Percentiles rank a stretch among this genome's conserved stretches.
phyloP scores from a whole-genome alignment of 2,888 invertebrate genomes.

The Ecliptopera silaceata region DNA sequence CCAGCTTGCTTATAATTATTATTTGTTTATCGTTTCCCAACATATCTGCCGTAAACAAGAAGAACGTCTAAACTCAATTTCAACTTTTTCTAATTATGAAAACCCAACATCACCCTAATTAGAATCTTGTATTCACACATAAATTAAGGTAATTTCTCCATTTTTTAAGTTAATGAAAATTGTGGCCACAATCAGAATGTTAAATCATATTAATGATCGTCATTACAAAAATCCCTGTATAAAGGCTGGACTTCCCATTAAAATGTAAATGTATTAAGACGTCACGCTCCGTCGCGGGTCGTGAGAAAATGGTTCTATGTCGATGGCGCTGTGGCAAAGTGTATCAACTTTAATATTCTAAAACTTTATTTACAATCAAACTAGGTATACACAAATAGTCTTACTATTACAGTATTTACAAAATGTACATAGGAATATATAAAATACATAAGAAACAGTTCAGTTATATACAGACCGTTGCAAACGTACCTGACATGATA shows the following conservation, averaged over 20 bases:
- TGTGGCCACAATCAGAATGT: neutral
- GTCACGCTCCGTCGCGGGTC: conserved; percentile 11
- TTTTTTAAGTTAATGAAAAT: conserved; percentile 7
- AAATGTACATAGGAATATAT: no score
- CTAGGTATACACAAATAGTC: no score
- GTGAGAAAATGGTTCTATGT: conserved; percentile 11
- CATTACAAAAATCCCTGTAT: conserved; percentile 5
- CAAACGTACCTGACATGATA: no score
- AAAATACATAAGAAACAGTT: no score
- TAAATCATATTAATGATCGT: conserved; percentile 21
- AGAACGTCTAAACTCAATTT: neutral
- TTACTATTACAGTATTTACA: no score
- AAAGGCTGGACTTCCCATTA: conserved; percentile 12
- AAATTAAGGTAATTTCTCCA: conserved; percentile 3
- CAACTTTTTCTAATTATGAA: neutral
- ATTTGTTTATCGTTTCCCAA: no score
- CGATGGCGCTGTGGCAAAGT: neutral
- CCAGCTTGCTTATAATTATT: no score
- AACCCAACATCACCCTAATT: conserved; percentile 1
- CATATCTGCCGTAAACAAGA: neutral
- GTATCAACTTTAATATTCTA: no score
- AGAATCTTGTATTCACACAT: conserved; percentile 1
- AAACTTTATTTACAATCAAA: no score
- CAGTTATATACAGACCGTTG: no score
- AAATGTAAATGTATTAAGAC: conserved; percentile 21